These are phyloP conservation scores for Charina bottae DNA, from an alignment of 2,113 vertebrate species.

Conservation along the genomic window DNA sequence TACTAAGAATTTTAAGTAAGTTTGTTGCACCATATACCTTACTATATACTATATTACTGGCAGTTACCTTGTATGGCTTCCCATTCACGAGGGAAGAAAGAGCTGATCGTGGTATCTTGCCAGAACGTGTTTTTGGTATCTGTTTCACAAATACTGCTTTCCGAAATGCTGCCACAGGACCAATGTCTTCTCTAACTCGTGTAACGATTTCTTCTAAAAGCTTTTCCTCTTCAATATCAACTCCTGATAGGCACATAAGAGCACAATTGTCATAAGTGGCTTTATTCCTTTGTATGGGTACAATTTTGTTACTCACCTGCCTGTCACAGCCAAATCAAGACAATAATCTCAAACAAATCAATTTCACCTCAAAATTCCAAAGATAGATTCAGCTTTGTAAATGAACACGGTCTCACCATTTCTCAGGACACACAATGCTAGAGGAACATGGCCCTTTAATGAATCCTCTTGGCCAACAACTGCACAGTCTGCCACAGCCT, in stretches of 20 bases:
- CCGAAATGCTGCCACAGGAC: constrained; percentile 91
- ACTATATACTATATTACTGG: neutral
- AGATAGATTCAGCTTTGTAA: neutral
- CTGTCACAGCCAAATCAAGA: too few species aligned
- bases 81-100: constrained; percentile 87
- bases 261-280: neutral
- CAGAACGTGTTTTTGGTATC: constrained; percentile 94
- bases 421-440: constrained; percentile 89
- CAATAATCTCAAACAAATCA: neutral
- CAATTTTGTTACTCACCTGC: neutral
- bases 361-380: neutral
- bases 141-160: constrained; percentile 84
- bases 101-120: constrained; percentile 91
- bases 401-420: constrained; percentile 77
- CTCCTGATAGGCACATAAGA: constrained; percentile 69
- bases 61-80: constrained; percentile 86
- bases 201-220: constrained; percentile 83
- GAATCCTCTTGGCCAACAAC: constrained; percentile 91
- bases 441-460: constrained; percentile 90
- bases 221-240: constrained; percentile 68
- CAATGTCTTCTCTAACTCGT: constrained; percentile 82
- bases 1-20: neutral
- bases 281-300: neutral
- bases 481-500: constrained; percentile 89
- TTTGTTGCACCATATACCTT: accelerated